Evolutionary conservation across 2,797 vertebrate species (phyloP), one percentile per base, ranked within the genome.

Genomic region (Buphagus erythrorhynchus): DNA sequence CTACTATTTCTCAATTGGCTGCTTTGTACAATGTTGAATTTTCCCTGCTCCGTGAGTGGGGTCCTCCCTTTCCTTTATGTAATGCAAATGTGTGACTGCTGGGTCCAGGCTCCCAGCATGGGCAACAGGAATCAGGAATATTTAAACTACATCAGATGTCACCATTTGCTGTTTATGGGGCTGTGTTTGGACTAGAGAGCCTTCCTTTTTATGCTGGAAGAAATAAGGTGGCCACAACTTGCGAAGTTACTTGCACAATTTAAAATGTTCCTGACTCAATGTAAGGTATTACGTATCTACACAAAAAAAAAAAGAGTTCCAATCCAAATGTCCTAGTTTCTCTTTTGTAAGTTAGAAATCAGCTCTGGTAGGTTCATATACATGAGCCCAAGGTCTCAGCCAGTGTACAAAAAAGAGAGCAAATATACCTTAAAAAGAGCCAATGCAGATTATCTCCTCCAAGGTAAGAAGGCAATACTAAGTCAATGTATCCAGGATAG

Each of bases 21-120:
- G 38, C 25, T 75, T 15, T 46, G 22, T 72, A 42, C 0, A 0
- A 75, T 11, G 24, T 15, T 0, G 1, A 75, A 20, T 22, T 38
- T 80, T 40, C 26, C 48, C 18, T 36, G 35, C 11, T 19, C 38
- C 1, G 1, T 24, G 18, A 29, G n/a, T 61, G 31, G 68, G 24
- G n/a, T 45, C 13, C 11, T 85, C 17, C 18, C 42, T 71, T 69
- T 73, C 49, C 31, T 46, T 77, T 49, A 55, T 4, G n/a, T 24
- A 54, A 26, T 22, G 9, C 10, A n/a, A 77, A 59, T 21, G 10
- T 59, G 29, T 36, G 28, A 62, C 17, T 55, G 13, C 5, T 18
- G 13, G 6, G 19, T 76, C 29, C 55, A 67, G 49, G 24, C 24
- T 93, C 33, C 20, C 31, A 72, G 10, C 2, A 3, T 5, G 11